phyloP scores from a whole-genome alignment of 2,113 vertebrate species.

The Scytalopus superciliaris region DNA sequence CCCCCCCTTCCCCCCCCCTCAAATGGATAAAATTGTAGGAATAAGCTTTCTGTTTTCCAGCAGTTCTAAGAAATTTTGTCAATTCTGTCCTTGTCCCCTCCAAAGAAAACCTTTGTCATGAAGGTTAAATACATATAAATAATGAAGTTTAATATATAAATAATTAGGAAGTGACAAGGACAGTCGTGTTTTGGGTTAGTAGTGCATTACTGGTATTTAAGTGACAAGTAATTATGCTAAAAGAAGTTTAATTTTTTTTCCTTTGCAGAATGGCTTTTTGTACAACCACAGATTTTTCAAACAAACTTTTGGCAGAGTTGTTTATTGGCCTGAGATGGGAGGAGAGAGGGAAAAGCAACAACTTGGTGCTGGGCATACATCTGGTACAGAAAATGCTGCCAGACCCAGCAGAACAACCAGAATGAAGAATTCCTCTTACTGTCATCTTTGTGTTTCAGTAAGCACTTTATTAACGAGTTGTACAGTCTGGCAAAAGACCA shows the following conservation, averaged over 20 bases:
- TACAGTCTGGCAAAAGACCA: neutral
- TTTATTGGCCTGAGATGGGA: neutral
- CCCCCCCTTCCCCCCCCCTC: fast-evolving
- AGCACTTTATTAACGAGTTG: neutral
- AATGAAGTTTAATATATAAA: neutral
- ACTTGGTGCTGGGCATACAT: neutral
- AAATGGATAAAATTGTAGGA: neutral
- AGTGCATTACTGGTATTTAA: neutral
- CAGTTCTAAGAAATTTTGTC: neutral
- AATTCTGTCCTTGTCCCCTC: neutral
- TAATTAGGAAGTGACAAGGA: neutral
- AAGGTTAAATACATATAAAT: neutral
- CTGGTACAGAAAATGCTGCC: neutral
- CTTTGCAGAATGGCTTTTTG: neutral
- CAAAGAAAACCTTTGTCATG: neutral
- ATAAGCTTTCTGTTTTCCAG: neutral
- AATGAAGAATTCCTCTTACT: neutral
- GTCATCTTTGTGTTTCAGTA: neutral
- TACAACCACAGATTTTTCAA: neutral
- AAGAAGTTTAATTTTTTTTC: neutral
- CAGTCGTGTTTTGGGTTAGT: neutral
- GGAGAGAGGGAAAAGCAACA: neutral
- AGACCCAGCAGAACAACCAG: neutral
- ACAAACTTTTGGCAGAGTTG: neutral
- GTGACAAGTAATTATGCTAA: neutral